A percentile compares a stretch with the other conserved stretches of the same genome.
phyloP scores from a whole-genome alignment of 1,140 invertebrate genomes.

The Solenopsis fugax region DNA sequence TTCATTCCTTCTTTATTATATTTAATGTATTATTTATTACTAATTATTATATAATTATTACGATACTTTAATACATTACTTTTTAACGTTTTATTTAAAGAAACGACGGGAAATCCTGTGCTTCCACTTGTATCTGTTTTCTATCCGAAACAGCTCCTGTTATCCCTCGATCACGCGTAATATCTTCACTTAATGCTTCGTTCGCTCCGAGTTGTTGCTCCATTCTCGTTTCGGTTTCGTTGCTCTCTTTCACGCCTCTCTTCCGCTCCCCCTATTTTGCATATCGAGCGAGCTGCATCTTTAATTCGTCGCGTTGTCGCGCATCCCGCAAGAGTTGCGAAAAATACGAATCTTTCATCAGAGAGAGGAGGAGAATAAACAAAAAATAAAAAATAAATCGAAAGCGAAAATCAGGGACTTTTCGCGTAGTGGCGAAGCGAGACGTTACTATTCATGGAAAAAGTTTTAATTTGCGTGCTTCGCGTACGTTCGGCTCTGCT shows the following conservation, averaged over 20 bases:
- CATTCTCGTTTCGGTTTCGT: conserved; percentile 35
- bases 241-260: conserved; percentile 17
- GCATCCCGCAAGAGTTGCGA: conserved; percentile 32
- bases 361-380: neutral
- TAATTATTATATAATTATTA: too few species aligned
- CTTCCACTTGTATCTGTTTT: conserved; percentile 15
- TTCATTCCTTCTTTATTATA: too few species aligned
- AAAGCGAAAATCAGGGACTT: conserved; percentile 75
- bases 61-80: neutral
- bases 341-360: conserved; percentile 38
- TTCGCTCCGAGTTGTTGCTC: conserved; percentile 30
- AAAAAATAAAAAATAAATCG: conserved; percentile 20
- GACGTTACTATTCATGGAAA: conserved; percentile 79
- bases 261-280: conserved; percentile 39
- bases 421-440: conserved; percentile 45
- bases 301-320: conserved; percentile 48
- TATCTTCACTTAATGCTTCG: conserved; percentile 42
- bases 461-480: conserved; percentile 78
- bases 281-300: conserved; percentile 67
- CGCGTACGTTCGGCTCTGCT: neutral
- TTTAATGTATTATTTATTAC: too few species aligned
- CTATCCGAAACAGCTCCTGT: conserved; percentile 4
- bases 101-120: neutral
- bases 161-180: conserved; percentile 57
- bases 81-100: neutral